phyloP scores from a whole-genome alignment of 2,113 vertebrate genomes.

The Sialia sialis region DNA sequence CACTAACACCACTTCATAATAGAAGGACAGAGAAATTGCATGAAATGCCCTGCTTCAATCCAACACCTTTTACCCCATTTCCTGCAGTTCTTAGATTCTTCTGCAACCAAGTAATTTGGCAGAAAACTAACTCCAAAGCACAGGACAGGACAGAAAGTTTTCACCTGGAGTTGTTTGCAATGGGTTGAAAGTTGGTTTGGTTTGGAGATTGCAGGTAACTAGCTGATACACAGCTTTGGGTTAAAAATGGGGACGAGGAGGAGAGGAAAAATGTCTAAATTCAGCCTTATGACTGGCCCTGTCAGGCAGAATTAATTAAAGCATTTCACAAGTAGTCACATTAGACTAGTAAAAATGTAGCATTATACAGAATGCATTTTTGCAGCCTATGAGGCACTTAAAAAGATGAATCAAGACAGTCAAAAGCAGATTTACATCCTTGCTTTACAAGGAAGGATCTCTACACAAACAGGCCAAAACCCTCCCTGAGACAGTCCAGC shows the following conservation, averaged over 20 bases:
- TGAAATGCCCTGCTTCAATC: neutral
- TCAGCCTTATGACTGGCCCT: neutral
- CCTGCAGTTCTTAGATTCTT: neutral
- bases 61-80: neutral
- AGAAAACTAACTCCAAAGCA: neutral
- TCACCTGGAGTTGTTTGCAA: neutral
- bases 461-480: neutral
- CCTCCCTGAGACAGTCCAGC: accelerated
- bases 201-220: neutral
- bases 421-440: neutral
- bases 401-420: neutral
- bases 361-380: neutral
- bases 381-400: neutral
- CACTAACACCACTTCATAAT: neutral
- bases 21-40: neutral
- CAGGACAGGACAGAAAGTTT: neutral
- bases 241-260: neutral
- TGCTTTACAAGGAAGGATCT: neutral
- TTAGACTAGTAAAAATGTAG: neutral
- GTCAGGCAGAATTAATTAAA: neutral
- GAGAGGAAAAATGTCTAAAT: neutral
- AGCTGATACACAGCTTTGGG: neutral
- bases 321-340: neutral
- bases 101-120: neutral
- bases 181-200: neutral